Evolutionary conservation across 1,140 invertebrate genomes (phyloP).

Genomic region (Drosophila ironensis): DNA sequence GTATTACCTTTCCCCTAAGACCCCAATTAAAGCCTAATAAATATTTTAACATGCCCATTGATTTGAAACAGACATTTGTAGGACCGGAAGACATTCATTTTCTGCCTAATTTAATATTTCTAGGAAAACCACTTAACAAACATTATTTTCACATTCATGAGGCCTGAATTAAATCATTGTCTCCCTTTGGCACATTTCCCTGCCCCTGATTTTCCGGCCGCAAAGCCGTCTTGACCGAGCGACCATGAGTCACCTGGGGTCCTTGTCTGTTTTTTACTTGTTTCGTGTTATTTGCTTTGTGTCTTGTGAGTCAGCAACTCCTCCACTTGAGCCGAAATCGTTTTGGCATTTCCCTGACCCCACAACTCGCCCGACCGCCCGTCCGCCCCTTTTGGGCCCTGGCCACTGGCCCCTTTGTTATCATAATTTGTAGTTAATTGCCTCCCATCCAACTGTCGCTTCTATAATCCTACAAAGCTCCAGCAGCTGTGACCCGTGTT

Average conservation of each 20-base stretch:
- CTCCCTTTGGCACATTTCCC: neutral
- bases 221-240: neutral
- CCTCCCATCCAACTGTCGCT: constrained; percentile 1
- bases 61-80: no score
- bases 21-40: no score
- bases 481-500: constrained; percentile 44
- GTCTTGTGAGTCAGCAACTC: constrained; percentile 21
- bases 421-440: constrained; percentile 71
- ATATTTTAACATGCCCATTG: no score
- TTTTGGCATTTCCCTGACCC: constrained; percentile 27
- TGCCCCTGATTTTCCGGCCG: neutral
- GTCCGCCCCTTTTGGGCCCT: no score
- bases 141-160: neutral
- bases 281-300: neutral
- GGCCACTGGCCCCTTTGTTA: constrained; percentile 43
- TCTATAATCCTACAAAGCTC: constrained; percentile 28
- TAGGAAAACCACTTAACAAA: no score
- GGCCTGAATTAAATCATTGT: no score
- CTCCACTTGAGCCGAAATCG: constrained; percentile 3
- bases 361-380: neutral
- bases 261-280: constrained; percentile 14
- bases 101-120: no score
- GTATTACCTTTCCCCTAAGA: no score
- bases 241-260: constrained; percentile 31
- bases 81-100: no score